Evolutionary conservation across 2,797 vertebrate species (phyloP), one percentile per base, ranked within the genome.

Genomic region (Rhabdomys pumilio): DNA sequence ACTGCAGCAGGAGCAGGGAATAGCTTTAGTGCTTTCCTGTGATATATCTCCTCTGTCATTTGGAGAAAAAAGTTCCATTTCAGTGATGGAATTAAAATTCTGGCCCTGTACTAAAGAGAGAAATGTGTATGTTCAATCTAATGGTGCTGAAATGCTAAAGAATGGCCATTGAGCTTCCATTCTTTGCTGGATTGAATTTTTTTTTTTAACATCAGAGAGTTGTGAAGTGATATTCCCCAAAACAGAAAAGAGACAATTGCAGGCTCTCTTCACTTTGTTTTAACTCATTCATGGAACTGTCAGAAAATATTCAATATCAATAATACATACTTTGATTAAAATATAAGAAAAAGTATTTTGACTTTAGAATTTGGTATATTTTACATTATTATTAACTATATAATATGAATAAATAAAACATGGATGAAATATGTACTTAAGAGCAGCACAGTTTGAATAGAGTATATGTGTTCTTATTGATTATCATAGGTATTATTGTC

Each of bases 31-130:
- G 80, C 93, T 97, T 97, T 85, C 41, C 59, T 76, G 26, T 59
- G 93, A 93, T 91, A 85, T 26, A 57, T 95, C 26, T 92, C 94
- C 31, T 19, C 14, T 83, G 57, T 79, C 63, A 97, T 69, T n/a
- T 96, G 83, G 50, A 89, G 91, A 91, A 96, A 92, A 92, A 95
- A 97, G 75, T 67, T 94, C 90, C 59, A 90, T 96, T 96, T 96
- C 79, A 90, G 67, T 87, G 90, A 91, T 55, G 79, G 88, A 89
- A 94, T 96, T 89, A 97, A 77, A 86, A 80, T 38, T 82, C 67
- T 41, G 65, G 0, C 77, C 14, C 38, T 93, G 67, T 92, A 75
- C 63, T 95, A 85, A 6, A 90, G 75, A 93, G 26, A 67, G 50
- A 91, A 85, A 94, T 94, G 63, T 3, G 93, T 34, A 44, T 81